These are phyloP conservation scores for Zaprionus taronus DNA, from an alignment of 1,140 invertebrate species.

Conservation along the genomic window DNA sequence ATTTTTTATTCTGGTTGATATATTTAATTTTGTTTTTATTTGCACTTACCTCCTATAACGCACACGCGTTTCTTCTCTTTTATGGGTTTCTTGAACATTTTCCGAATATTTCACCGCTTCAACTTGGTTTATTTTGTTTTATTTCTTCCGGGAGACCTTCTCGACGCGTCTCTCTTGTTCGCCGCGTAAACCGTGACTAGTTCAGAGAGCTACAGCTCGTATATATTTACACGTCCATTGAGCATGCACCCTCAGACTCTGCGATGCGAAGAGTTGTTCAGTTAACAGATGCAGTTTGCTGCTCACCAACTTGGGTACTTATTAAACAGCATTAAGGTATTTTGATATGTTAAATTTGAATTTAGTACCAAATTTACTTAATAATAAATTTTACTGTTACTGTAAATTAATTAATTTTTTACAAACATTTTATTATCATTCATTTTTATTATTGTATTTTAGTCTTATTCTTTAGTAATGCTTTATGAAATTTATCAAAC, in stretches of 20 bases:
- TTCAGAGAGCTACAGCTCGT: constrained; percentile 10
- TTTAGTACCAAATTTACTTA: neutral
- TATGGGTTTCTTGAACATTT: constrained; percentile 53
- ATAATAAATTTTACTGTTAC: too few relatives aligned
- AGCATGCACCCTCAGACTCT: constrained; percentile 5
- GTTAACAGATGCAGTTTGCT: neutral
- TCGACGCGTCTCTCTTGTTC: constrained; percentile 31
- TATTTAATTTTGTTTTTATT: too few relatives aligned
- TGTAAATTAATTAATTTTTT: neutral
- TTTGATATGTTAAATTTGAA: neutral
- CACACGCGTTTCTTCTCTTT: constrained; percentile 69
- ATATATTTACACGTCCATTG: constrained; percentile 18
- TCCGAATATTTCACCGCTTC: neutral
- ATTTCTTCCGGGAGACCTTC: constrained; percentile 20
- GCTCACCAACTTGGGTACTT: neutral
- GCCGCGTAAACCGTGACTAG: constrained; percentile 41
- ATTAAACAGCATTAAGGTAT: neutral
- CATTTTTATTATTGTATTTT: neutral
- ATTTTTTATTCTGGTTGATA: neutral
- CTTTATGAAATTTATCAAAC: too few relatives aligned
- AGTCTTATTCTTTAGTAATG: too few relatives aligned
- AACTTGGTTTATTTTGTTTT: neutral
- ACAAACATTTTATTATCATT: neutral
- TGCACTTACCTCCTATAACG: constrained; percentile 87
- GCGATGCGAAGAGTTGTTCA: neutral